Evolutionary conservation across 2,888 invertebrate species (phyloP), one percentile per base, ranked within the genome.

Genomic region (Oscheius sp.): DNA sequence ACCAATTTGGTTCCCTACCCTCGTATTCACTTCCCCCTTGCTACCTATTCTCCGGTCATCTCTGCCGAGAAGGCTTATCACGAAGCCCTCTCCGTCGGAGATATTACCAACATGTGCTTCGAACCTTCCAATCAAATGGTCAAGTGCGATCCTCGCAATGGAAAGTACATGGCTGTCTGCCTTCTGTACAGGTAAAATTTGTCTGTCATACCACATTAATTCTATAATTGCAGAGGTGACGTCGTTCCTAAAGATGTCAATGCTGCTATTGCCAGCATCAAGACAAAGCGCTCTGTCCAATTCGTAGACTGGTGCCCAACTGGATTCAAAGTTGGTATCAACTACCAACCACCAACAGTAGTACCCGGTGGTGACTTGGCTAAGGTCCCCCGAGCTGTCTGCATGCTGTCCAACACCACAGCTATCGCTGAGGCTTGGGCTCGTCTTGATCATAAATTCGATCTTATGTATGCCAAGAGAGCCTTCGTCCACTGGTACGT

Each of bases 191-290:
- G 63, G 63, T 63, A 45, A 21, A 2, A 6, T 2, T 2, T 46
- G 12, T 16, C 5, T 46, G 18, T 13, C 6, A 16, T 5, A 63
- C 18, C 1, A n/a, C 18, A 61, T 18, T 5, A 58, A 43, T 2
- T 23, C 16, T 63, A 21, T 23, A 16, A 6, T 63, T 63, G 3
- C 92, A 89, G 95, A 88, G 95, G 95, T 79, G 95, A 95, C 90
- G 95, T 95, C 76, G 95, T 96, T 6, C 95, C 95, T 79, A 95
- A 90, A 91, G 95, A 95, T 89, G 95, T 95, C 53, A 95, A 95
- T 89, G 94, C 94, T 21, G 94, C 95, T 70, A 95, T 95, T 89
- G 94, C 95, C 0, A 93, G 94, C 89, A 95, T 96, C 92, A 96
- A 96, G 91, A 95, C 95, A 86, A 95, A 95, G 92, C 92, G 92